These are phyloP conservation scores for Cervus canadensis DNA, from an alignment of 2,113 vertebrate genomes.

Conservation along the genomic window DNA sequence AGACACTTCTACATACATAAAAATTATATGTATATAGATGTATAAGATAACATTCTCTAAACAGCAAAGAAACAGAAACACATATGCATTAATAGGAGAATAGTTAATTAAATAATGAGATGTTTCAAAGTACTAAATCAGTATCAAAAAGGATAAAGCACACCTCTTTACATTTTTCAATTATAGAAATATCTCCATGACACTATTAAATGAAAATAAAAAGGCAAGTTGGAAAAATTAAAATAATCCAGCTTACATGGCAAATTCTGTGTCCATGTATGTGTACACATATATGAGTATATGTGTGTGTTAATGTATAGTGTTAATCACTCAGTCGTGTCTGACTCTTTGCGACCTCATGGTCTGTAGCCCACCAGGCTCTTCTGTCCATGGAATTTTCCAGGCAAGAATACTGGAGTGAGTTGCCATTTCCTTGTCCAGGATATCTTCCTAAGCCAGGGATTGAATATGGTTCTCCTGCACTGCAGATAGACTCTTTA, in stretches of 20 bases:
- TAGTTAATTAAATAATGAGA: background rate
- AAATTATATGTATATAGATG: background rate
- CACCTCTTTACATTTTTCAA: background rate
- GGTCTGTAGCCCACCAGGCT: background rate
- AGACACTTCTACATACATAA: background rate
- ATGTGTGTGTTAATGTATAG: background rate
- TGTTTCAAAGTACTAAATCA: background rate
- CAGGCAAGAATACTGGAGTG: background rate
- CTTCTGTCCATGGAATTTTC: background rate
- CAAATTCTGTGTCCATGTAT: background rate
- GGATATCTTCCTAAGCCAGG: rapidly evolving
- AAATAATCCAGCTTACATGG: background rate
- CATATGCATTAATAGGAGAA: background rate
- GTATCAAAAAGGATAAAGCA: background rate
- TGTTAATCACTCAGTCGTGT: background rate
- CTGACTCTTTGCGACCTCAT: rapidly evolving
- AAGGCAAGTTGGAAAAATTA: background rate
- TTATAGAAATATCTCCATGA: background rate
- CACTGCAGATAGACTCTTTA: too few species aligned
- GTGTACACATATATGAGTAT: background rate
- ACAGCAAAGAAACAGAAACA: background rate
- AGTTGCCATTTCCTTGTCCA: background rate
- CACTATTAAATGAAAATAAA: background rate
- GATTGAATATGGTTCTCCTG: too few species aligned
- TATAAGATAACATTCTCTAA: background rate